These are phyloP conservation scores for Ochropleura leucogaster DNA, from an alignment of 2,888 invertebrate species.

Conservation along the genomic window DNA sequence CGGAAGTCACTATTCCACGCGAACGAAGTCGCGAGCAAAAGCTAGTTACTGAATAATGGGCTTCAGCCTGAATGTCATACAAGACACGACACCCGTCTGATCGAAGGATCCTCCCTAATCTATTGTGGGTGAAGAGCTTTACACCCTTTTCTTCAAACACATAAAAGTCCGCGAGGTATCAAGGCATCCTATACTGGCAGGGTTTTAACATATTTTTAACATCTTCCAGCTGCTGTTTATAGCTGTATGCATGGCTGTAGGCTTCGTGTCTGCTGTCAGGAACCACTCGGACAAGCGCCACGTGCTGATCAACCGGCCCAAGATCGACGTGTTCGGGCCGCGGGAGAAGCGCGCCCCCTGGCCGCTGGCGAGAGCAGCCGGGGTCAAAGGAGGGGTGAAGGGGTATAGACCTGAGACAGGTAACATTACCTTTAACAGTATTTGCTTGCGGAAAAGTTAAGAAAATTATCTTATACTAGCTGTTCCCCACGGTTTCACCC, in stretches of 20 bases:
- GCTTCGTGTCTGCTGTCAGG: constrained; percentile 61
- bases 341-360: constrained; percentile 30
- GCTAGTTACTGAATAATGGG: too few species aligned
- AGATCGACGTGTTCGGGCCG: constrained; percentile 46
- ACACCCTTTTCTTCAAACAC: too few species aligned
- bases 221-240: constrained; percentile 48
- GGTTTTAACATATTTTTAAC: not conserved
- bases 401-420: constrained; percentile 3
- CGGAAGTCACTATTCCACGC: too few species aligned
- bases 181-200: not conserved
- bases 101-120: too few species aligned
- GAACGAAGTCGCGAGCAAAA: too few species aligned
- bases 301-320: constrained; percentile 65
- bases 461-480: too few species aligned
- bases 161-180: not conserved
- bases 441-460: too few species aligned
- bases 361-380: constrained; percentile 28
- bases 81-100: too few species aligned
- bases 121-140: too few species aligned
- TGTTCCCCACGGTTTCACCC: too few species aligned
- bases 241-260: constrained; percentile 32
- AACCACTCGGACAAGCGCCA: constrained; percentile 54
- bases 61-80: too few species aligned
- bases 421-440: not conserved
- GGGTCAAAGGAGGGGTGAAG: constrained; percentile 36